phyloP scores from a whole-genome alignment of 2,888 invertebrate species.

The Megaustenia siamemsis region DNA sequence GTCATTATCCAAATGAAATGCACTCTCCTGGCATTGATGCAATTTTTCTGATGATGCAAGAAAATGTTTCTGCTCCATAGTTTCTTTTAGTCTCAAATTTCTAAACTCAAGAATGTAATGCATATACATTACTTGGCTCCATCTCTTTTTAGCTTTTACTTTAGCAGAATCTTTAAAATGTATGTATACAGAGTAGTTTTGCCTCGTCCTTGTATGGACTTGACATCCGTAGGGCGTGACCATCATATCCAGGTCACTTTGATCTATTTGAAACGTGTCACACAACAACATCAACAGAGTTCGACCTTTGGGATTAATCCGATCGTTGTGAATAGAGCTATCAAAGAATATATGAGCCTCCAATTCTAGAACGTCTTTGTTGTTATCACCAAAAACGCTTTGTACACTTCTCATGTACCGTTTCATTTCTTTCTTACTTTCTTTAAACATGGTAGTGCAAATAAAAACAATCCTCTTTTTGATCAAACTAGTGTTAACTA shows the following conservation, averaged over 20 bases:
- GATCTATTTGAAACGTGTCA: conserved; percentile 58
- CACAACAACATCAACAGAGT: conserved; percentile 65
- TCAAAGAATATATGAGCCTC: conserved; percentile 72
- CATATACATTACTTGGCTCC: conserved; percentile 74
- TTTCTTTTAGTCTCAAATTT: not conserved
- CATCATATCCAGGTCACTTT: conserved; percentile 58
- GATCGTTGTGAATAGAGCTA: conserved; percentile 62
- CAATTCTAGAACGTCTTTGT: conserved; percentile 59
- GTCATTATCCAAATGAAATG: not conserved
- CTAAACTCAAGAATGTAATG: conserved; percentile 65
- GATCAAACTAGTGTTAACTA: not conserved
- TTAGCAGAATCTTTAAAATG: conserved; percentile 67
- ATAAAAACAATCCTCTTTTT: conserved; percentile 63
- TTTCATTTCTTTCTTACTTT: conserved; percentile 69
- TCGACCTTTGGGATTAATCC: conserved; percentile 63
- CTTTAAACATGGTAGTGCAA: conserved; percentile 73
- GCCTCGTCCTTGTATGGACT: conserved; percentile 58
- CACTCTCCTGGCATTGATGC: not conserved
- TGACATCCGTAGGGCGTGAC: conserved; percentile 71
- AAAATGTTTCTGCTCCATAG: not conserved
- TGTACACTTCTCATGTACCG: conserved; percentile 65
- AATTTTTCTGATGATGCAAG: not conserved
- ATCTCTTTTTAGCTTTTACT: conserved; percentile 72
- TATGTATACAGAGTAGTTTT: conserved; percentile 61
- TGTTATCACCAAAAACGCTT: conserved; percentile 60